Base-by-base conservation (phyloP, 2,113 vertebrate genomes). In the Neolamprologus longior region DNA sequence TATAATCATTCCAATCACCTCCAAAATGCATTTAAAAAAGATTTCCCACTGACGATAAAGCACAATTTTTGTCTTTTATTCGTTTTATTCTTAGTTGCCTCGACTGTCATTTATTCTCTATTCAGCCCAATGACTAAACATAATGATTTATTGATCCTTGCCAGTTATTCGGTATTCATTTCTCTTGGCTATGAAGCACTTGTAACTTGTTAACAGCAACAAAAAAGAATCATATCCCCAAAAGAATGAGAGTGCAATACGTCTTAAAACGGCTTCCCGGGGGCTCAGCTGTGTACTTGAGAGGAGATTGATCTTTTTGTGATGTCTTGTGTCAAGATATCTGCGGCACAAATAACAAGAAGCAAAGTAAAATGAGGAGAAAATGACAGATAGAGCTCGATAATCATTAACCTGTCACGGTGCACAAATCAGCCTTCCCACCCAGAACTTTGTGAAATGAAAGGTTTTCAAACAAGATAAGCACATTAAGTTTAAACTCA, bases 401-500 rank as follows among this genome's bases (percentile, higher is more conserved):
- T 87, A 83, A 93, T 89, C 87, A 90, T 93, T 89, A 94, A 90
- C 83, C 85, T 88, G 87, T 91, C 92, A 86, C 71, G 17, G 78
- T 47, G 85, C 90, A 87, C 76, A 73, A 87, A 93, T 91, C 91
- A 57, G 68, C 82, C 47, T 66, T 85, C 33, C 81, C 82, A 50
- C 54, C 47, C 84, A 31, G 86, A 86, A 89, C 81, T 73, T 58
- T 86, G 17, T 7, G 40, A 87, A 93, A 88, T 87, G 55, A 93
- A 81, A 66, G 53, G 52, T 61, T 92, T 92, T 90, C 86, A 86
- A 86, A 91, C 78, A 63, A 87, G 87, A 89, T 82, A 80, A 90
- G 76, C 50, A 86, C 76, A 81, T 86, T 89, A 83, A 82, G 61
- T 86, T 80, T 73, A 81, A 90, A 86, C 54, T 88, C 71, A 71